Conservation (phyloP, 2,888 invertebrate species). For the Bibio marci region DNA sequence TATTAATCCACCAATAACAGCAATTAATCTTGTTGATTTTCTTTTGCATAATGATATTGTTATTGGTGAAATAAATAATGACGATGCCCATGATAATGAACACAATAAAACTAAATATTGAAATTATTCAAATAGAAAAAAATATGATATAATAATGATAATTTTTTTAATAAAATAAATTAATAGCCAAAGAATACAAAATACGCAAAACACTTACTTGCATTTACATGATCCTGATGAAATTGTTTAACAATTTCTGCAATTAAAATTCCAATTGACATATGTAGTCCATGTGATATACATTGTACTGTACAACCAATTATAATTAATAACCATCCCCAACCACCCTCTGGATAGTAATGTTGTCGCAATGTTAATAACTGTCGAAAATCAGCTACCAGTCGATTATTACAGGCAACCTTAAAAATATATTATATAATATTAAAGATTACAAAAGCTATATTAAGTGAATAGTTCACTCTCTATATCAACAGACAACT, state of each 20-base stretch:
- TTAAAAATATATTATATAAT: not conserved
- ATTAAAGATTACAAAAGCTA: not conserved
- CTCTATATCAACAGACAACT: too few species aligned
- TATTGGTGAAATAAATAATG: slow-evolving; percentile 64
- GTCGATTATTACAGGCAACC: slow-evolving; percentile 5
- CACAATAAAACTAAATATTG: slow-evolving; percentile 66
- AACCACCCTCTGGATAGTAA: slow-evolving; percentile 75
- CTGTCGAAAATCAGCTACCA: slow-evolving; percentile 8
- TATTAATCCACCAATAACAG: slow-evolving; percentile 72
- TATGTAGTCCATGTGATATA: slow-evolving; percentile 56
- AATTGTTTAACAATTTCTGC: slow-evolving; percentile 18
- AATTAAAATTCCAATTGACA: slow-evolving; percentile 34
- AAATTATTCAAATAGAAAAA: slow-evolving; percentile 8
- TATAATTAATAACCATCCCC: slow-evolving; percentile 68
- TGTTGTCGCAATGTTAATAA: slow-evolving; percentile 31
- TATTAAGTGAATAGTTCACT: not conserved
- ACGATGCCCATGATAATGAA: slow-evolving; percentile 59
- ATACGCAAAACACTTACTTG: not conserved
- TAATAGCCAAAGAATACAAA: not conserved
- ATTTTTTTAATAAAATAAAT: not conserved
- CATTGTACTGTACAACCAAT: slow-evolving; percentile 57
- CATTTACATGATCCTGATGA: slow-evolving; percentile 1
- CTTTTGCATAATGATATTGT: slow-evolving; percentile 71
- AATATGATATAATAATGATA: not conserved
- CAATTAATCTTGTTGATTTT: slow-evolving; percentile 74